These are phyloP conservation scores for Tachuris rubrigastra DNA, from an alignment of 2,113 vertebrate genomes.

Conservation along the genomic window DNA sequence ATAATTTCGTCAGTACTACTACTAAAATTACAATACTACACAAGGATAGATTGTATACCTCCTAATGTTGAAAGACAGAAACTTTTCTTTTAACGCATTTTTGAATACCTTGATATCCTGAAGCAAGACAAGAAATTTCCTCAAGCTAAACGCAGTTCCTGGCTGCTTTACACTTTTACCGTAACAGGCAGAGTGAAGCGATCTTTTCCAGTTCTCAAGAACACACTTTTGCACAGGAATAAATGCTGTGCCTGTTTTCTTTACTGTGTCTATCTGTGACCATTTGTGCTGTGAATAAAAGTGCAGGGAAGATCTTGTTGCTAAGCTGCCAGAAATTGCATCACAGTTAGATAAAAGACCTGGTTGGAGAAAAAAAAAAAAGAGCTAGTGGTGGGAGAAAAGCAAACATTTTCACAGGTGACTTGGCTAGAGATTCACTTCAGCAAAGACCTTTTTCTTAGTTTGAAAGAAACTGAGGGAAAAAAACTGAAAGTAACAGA, in stretches of 20 bases:
- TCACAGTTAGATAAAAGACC: background rate
- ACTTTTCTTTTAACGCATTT: background rate
- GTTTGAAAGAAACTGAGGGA: background rate
- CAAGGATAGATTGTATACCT: background rate
- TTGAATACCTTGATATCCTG: background rate
- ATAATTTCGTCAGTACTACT: background rate
- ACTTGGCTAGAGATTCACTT: background rate
- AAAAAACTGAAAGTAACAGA: background rate
- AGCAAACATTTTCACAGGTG: conserved; percentile 50
- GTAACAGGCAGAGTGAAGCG: background rate
- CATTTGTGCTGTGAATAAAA: background rate
- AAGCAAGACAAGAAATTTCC: background rate
- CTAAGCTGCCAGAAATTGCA: conserved; percentile 26
- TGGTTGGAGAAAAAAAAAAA: background rate
- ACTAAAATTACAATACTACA: background rate
- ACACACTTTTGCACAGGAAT: background rate
- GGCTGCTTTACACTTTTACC: background rate
- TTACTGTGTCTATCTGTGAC: background rate
- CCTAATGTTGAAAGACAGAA: background rate
- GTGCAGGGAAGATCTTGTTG: background rate
- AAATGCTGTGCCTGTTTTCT: background rate
- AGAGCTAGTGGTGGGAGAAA: background rate
- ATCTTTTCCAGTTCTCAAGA: background rate
- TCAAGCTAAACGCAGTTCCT: background rate
- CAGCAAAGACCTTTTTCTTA: background rate